These are phyloP conservation scores for Caenorhabditis inopinata DNA, from an alignment of 1,140 invertebrate species.

Conservation along the genomic window DNA sequence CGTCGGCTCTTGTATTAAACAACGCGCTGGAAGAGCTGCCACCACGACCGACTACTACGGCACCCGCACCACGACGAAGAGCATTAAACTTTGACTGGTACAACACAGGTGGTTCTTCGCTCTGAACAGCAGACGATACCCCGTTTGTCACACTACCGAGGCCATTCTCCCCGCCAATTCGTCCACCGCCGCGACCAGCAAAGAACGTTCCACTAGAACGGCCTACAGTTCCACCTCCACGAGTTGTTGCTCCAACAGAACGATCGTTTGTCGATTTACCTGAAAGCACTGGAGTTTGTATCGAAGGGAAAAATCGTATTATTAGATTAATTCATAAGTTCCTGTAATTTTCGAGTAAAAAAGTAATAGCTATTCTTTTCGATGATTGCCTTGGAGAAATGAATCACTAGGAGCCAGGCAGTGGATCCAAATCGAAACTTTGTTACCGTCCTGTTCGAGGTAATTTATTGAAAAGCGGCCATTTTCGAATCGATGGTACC, in stretches of 20 bases:
- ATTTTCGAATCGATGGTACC: not conserved
- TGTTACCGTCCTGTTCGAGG: no score
- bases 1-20: constrained; percentile 5
- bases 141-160: not conserved
- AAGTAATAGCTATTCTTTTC: no score
- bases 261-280: not conserved
- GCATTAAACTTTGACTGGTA: not conserved
- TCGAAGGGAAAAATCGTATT: no score
- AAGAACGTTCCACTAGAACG: not conserved
- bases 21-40: not conserved
- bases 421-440: no score
- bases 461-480: no score
- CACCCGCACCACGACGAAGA: not conserved
- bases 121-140: not conserved
- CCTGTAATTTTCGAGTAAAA: no score
- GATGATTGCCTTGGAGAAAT: no score
- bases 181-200: not conserved
- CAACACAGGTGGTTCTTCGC: not conserved
- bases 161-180: not conserved
- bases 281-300: not conserved
- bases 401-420: no score
- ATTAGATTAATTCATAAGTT: no score
- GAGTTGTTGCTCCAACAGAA: not conserved
- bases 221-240: not conserved
- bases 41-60: not conserved